These are phyloP conservation scores for Macaria liturata DNA, from an alignment of 2,888 invertebrate genomes.

Conservation along the genomic window DNA sequence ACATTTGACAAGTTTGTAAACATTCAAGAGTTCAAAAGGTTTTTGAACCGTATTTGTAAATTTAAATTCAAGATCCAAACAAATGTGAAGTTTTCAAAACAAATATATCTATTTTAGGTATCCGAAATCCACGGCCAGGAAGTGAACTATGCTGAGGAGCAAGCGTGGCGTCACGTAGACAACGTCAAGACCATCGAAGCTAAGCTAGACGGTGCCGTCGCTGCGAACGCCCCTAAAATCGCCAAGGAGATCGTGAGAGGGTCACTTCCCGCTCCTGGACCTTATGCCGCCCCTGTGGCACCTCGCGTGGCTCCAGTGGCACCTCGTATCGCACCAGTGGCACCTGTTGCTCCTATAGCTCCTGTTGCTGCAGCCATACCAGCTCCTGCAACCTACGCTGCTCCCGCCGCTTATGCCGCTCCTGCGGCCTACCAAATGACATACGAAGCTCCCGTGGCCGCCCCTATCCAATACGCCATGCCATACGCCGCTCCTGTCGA, in stretches of 20 bases:
- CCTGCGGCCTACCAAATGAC: conserved; percentile 6
- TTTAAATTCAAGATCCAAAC: too few species aligned
- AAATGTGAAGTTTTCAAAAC: background rate
- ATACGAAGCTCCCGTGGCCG: background rate
- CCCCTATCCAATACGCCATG: conserved; percentile 27
- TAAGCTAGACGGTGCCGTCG: conserved; percentile 71
- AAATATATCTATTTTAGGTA: conserved; percentile 36
- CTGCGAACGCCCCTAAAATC: conserved; percentile 67
- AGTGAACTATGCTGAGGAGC: conserved; percentile 71
- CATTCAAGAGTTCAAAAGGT: too few species aligned
- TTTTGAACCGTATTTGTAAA: too few species aligned
- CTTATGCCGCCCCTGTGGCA: conserved; percentile 11
- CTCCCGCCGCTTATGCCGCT: conserved; percentile 18
- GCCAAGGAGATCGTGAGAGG: conserved; percentile 64
- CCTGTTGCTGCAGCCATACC: conserved; percentile 20
- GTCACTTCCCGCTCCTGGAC: conserved; percentile 25
- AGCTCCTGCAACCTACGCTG: background rate
- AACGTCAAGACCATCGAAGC: conserved; percentile 71
- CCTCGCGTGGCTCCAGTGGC: conserved; percentile 23
- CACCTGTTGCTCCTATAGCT: conserved; percentile 38
- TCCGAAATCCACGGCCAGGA: conserved; percentile 70
- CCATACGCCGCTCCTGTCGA: conserved; percentile 39
- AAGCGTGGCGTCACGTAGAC: conserved; percentile 75
- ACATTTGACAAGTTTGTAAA: too few species aligned
- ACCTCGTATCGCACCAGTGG: conserved; percentile 7